Base-by-base conservation (phyloP, 1,140 invertebrate species). In the Physella acuta region DNA sequence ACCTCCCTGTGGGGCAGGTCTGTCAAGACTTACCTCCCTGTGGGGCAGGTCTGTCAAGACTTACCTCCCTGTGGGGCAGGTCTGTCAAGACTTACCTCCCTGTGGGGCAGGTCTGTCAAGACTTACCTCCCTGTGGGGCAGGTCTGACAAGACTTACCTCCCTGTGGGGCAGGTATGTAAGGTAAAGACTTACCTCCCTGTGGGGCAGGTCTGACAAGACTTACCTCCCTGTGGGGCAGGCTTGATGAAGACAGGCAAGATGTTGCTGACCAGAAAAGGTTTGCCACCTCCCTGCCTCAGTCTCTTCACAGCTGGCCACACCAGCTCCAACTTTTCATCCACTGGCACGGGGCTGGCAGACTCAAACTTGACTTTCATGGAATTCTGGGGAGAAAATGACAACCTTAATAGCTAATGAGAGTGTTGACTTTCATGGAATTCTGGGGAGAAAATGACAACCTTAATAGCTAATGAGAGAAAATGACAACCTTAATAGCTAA, bases 241-340 rank as follows among this genome's bases (percentile, higher is more conserved):
- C 78, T 86, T 74, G 77, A 90, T 73, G 81, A 87, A 76, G 70
- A 87, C 72, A 70, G 86, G 75, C 68, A 87, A 78, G 76, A 84
- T 71, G 70, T 83, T 77, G 11, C 81, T 75, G 14, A 84, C 78
- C 4, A 78, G 71, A 74, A 88, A 88, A 37, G 82, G 78, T 20
- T 82, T 75, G 11, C 85, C 87, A 26, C 84, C 84, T 2, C 89
- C 79, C 73, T 90, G 88, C 2, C 88, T 77, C 24, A 90, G 86
- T 64, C 82, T 86, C 74, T 88, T 89, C 2, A 89, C 89, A 71
- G 87, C 87, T 2, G 90, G 90, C 89, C 90, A 90, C 20, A 91
- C 77, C 28, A 89, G 77, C 68, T 82, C 81, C 11, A 88, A 70
- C 53, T 83, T 81, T 26, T 82, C 79, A 65, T 88, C 85, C 0